Base-by-base conservation (phyloP, 92 coral and sea anemone genomes). In the Pocillopora grandis region DNA sequence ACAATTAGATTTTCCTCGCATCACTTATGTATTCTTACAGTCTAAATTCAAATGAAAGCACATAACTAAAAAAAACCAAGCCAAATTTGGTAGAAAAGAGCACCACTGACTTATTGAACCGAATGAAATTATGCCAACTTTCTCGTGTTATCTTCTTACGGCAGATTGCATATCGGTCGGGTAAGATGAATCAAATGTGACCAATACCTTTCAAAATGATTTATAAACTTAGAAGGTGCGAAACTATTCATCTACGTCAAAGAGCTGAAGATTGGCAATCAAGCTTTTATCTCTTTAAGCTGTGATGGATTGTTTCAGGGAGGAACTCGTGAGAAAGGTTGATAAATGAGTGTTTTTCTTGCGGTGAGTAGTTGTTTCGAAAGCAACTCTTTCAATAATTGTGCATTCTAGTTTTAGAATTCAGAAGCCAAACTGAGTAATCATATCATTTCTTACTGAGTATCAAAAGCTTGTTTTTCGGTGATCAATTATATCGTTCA, bases 131-230 rank as follows among this genome's bases (percentile, higher is more conserved):
- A 35, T 36, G 75, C 75, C 75, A 83, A 16, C 59, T 76, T 52
- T 63, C 27, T 31, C 49, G 74, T 59, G 88, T 84, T 84, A 76
- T 84, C 82, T 68, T 36, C 56, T 11, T 18, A 18, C 56, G 71
- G 36, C 88, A 84, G 67, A 76, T 42, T 68, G 82, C 57, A 36
- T 36, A 13, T 37, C 17, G 61, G 69, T 37, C 76, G 66, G 27
- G 2, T 56, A 59, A 21, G 60, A 18, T 62, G 55, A 67, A 36
- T 76, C 66, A n/a, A 37, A 42, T 66, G 76, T 21, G 65, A 57
- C 74, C 79, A 90, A 61, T 89, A 77, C 88, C 92, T 78, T 85
- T 94, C 95, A 87, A 86, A 88, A 89, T 94, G 93, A 94, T 94
- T 93, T 90, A 94, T 94, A 79, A 92, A 92, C 92, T 85, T 87